phyloP scores from a whole-genome alignment of 2,113 vertebrate genomes.

The Salminus brasiliensis region DNA sequence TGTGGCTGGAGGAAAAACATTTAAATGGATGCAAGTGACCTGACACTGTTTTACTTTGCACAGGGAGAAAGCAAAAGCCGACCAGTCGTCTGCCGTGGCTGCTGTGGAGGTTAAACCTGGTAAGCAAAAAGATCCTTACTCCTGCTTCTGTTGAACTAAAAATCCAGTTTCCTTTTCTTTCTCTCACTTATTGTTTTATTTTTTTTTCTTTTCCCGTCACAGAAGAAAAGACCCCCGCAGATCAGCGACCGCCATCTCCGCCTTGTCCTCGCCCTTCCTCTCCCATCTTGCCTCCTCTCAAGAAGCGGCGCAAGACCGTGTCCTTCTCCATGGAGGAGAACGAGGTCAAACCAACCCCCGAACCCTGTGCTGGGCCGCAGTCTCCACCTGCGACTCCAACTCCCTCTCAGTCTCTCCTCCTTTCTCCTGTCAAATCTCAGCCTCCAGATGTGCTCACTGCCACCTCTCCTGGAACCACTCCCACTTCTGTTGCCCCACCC shows the following conservation, averaged over 20 bases:
- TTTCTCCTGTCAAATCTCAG: constrained; percentile 59
- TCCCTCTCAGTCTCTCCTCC: constrained; percentile 38
- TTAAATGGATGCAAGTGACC: not conserved
- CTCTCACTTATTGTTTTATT: not conserved
- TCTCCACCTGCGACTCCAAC: constrained; percentile 30
- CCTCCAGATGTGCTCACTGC: constrained; percentile 58
- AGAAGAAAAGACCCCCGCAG: constrained; percentile 45
- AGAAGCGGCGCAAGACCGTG: constrained; percentile 89
- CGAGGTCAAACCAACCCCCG: constrained; percentile 64
- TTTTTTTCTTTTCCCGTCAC: constrained; percentile 31
- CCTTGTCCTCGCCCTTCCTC: constrained; percentile 72
- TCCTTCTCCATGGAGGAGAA: constrained; percentile 81
- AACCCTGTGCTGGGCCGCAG: constrained; percentile 18
- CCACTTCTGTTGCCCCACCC: constrained; percentile 20
- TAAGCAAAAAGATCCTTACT: constrained; percentile 40
- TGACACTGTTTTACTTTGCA: constrained; percentile 1
- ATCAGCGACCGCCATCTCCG: constrained; percentile 62
- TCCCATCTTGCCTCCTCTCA: constrained; percentile 85
- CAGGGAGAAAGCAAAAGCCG: constrained; percentile 56
- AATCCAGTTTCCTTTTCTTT: not conserved
- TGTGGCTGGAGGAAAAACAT: no score
- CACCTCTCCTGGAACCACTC: constrained; percentile 31
- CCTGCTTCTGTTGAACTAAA: not conserved
- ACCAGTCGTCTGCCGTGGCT: constrained; percentile 48
- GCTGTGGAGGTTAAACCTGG: constrained; percentile 68